Conservation (phyloP, 2,113 vertebrate species). For the Oxyruncus cristatus region DNA sequence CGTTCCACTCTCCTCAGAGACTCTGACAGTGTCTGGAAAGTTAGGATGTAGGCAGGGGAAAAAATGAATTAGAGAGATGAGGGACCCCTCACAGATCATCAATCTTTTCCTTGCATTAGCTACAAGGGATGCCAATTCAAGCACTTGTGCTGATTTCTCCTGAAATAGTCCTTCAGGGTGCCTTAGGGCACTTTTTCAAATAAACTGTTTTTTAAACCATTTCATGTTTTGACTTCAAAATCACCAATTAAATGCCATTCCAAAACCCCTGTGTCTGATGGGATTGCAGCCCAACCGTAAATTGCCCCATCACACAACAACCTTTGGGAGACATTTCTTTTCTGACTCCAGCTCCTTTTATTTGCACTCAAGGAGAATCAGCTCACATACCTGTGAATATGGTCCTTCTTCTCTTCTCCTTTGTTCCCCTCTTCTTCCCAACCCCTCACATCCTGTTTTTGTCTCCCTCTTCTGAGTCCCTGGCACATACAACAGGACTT, state of each 20-base stretch:
- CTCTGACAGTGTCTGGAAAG: not conserved
- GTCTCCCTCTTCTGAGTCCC: not conserved
- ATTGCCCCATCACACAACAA: not conserved
- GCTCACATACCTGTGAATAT: not conserved
- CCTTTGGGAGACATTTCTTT: not conserved
- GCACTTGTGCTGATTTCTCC: not conserved
- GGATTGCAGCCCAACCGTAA: not conserved
- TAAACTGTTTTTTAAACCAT: not conserved
- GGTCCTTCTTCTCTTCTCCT: not conserved
- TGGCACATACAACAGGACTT: not conserved
- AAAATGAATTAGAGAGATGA: not conserved
- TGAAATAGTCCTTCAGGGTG: not conserved
- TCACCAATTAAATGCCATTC: not conserved
- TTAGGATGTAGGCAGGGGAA: not conserved
- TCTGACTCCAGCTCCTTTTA: not conserved
- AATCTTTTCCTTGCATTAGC: not conserved
- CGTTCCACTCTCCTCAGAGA: not conserved
- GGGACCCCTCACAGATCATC: not conserved
- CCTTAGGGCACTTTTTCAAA: not conserved
- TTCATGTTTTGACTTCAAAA: conserved; percentile 6
- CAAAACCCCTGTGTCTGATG: not conserved
- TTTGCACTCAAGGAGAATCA: not conserved
- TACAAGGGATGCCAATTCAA: not conserved
- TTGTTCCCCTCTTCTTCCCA: not conserved
- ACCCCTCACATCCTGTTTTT: not conserved